A percentile compares a stretch with the other conserved stretches of the same genome.
These are phyloP conservation scores for Spodoptera littoralis DNA, from an alignment of 2,888 invertebrate genomes.

Conservation along the genomic window DNA sequence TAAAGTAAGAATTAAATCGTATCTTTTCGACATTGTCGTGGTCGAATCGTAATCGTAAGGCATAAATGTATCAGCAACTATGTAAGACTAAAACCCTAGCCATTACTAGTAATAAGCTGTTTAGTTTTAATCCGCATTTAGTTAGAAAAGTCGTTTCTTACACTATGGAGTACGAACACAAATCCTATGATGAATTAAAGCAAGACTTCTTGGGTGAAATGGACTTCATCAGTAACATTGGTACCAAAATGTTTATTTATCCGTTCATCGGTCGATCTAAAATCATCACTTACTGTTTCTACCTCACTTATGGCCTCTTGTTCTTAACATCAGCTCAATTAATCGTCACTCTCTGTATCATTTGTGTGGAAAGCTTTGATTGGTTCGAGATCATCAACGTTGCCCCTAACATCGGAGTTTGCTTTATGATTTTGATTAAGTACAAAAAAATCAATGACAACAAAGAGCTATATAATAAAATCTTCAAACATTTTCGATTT, in stretches of 20 bases:
- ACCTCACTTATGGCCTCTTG: constrained; percentile 60
- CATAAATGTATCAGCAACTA: constrained; percentile 23
- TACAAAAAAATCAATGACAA: constrained; percentile 69
- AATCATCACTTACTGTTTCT: constrained; percentile 58
- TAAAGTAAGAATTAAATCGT: background rate
- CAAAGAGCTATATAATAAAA: constrained; percentile 65
- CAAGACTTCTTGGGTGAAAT: constrained; percentile 66
- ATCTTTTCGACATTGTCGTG: background rate
- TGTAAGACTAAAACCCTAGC: background rate
- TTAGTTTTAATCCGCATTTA: background rate
- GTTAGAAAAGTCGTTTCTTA: background rate
- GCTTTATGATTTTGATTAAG: constrained; percentile 73
- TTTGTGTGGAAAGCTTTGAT: constrained; percentile 61
- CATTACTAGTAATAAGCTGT: constrained; percentile 4
- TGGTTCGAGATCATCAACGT: constrained; percentile 76
- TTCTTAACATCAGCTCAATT: constrained; percentile 70
- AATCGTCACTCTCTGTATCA: constrained; percentile 64
- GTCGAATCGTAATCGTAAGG: constrained; percentile 11
- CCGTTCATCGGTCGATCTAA: constrained; percentile 72
- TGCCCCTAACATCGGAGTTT: constrained; percentile 78
- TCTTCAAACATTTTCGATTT: constrained; percentile 69
- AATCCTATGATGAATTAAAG: constrained; percentile 56
- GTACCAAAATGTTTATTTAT: constrained; percentile 69
- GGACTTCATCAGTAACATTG: constrained; percentile 66
- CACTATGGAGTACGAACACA: constrained; percentile 44